Evolutionary conservation across 2,888 invertebrate genomes (phyloP), one percentile per base, ranked within the genome.

Genomic region (Alloscopus bannaensis): DNA sequence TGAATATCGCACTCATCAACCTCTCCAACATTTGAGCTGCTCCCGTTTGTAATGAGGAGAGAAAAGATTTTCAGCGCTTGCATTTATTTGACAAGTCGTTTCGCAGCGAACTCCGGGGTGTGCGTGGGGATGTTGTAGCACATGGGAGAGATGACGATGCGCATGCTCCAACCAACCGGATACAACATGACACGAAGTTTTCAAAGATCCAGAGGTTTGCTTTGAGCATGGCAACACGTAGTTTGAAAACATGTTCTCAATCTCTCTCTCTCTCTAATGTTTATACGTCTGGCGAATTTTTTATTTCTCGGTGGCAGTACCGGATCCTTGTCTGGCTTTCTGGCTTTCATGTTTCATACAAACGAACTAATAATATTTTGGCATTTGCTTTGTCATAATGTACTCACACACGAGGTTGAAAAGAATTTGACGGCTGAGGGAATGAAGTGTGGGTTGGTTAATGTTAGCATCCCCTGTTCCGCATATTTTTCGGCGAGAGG

Each of bases 271-370:
- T 55, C 24, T 13, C 16, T 22, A 22, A 24, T 55, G 22, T 22
- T 52, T 52, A 52, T 52, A 52, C 24, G 22, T 16, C 24, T n/a
- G 31, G 2, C 31, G 57, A 57, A 57, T 57, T 26, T 47, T 26
- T 55, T 55, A 26, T 55, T 55, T 47, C 16, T 57, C 20, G 57
- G 57, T 57, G 57, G 31, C 31, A 29, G 57, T n/a, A n/a, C n/a
- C 29, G 26, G 31, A 62, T 52, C 11, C 55, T 65, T 31, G 57
- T 66, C 75, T 75, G 75, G 65, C 65, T 75, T 75, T 66, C 75
- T 75, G 75, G 65, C 65, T 75, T 75, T 29, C 47, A 75, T 75
- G 42, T 47, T 55, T 66, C 65, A 66, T 75, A 47, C 47, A 45
- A 66, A 59, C 59, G 59, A 40, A 59, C 65, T 66, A 59, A 75